Evolutionary conservation across 2,797 vertebrate species (phyloP).

Genomic region (Scolopax bukidnonensis): DNA sequence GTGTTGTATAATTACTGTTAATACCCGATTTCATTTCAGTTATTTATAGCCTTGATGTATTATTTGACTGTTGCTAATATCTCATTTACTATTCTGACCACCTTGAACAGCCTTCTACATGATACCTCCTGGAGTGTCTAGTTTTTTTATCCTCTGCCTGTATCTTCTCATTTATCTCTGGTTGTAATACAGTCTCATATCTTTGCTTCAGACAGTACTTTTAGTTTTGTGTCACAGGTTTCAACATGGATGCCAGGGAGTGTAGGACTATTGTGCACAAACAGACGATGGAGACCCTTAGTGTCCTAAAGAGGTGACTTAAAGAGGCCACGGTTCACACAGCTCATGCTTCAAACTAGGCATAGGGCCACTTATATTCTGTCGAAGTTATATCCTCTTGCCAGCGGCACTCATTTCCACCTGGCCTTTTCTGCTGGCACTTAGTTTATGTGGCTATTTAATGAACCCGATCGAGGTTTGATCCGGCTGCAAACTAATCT

Average conservation of each 20-base stretch:
- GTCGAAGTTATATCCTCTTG: not conserved
- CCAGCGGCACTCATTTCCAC: not conserved
- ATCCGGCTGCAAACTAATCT: not conserved
- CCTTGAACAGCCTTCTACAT: not conserved
- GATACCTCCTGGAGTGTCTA: not conserved
- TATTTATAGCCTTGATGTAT: conserved; percentile 45
- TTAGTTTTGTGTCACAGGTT: not conserved
- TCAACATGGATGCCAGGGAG: not conserved
- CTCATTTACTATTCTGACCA: conserved; percentile 44
- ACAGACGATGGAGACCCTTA: not conserved
- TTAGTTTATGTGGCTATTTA: not conserved
- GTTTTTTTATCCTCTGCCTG: not conserved
- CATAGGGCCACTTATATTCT: not conserved
- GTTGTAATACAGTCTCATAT: not conserved
- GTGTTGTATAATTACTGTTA: conserved; percentile 28
- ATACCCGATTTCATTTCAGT: conserved; percentile 36
- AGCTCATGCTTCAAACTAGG: not conserved
- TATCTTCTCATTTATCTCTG: conserved; percentile 1
- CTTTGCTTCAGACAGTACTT: not conserved
- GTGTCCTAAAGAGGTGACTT: not conserved
- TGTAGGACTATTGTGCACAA: not conserved
- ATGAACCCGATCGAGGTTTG: not conserved
- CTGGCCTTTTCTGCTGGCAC: not conserved
- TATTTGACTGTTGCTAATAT: conserved; percentile 26
- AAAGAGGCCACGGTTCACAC: not conserved